These are phyloP conservation scores for Trichoplusia ni DNA, from an alignment of 1,140 invertebrate genomes.

Conservation along the genomic window DNA sequence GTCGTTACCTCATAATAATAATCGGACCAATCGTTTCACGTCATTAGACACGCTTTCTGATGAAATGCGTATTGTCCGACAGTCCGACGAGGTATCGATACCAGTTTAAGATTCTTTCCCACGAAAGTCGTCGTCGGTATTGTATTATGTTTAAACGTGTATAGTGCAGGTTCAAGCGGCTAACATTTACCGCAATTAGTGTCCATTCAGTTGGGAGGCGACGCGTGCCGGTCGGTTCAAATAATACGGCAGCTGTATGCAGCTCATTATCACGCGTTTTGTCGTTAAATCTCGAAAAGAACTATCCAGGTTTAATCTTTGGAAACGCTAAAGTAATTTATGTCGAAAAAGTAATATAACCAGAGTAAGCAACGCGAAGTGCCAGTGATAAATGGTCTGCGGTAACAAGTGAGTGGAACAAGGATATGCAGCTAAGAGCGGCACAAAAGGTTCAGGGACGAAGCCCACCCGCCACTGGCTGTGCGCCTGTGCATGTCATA, in stretches of 20 bases:
- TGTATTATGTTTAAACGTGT: conserved; percentile 34
- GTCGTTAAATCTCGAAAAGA: neutral
- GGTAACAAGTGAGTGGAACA: conserved; percentile 28
- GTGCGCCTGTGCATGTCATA: conserved; percentile 43
- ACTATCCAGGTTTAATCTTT: too few relatives aligned
- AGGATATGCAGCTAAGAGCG: conserved; percentile 28
- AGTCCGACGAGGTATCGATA: conserved; percentile 11
- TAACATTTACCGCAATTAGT: conserved; percentile 52
- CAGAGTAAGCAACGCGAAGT: conserved; percentile 18
- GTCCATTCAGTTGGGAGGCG: conserved; percentile 44
- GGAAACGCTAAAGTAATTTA: conserved; percentile 23
- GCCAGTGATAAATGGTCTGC: conserved; percentile 18
- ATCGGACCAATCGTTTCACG: conserved; percentile 46
- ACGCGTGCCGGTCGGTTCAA: conserved; percentile 48
- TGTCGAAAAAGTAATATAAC: conserved; percentile 22
- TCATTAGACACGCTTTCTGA: conserved; percentile 55
- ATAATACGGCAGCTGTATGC: conserved; percentile 33
- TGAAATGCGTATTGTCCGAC: conserved; percentile 31
- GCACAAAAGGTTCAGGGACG: conserved; percentile 30
- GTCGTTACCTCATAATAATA: conserved; percentile 55
- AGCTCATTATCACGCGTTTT: conserved; percentile 2
- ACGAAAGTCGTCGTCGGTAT: conserved; percentile 43
- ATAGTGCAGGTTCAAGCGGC: conserved; percentile 3
- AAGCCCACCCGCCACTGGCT: conserved; percentile 19
- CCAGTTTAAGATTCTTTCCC: conserved; percentile 52